Conservation (phyloP, 2,113 vertebrate species). For the Anhinga rufa region DNA sequence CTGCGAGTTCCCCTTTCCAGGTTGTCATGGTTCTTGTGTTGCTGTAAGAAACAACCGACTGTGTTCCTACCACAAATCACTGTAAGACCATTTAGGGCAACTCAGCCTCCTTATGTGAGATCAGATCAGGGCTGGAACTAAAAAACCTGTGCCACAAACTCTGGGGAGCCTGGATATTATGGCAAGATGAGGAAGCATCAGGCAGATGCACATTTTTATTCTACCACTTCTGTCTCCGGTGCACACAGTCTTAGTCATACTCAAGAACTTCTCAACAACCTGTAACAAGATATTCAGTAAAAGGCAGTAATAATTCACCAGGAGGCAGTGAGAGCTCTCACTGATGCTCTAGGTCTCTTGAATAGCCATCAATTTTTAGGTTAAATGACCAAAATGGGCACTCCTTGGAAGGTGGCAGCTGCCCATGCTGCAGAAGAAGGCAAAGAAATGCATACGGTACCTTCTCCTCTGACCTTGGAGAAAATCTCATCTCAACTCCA, state of each 20-base stretch:
- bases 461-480: not conserved
- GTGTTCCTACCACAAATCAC: not conserved
- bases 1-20: conserved; percentile 33
- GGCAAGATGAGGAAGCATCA: not conserved
- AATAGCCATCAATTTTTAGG: not conserved
- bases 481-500: not conserved
- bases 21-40: conserved; percentile 20
- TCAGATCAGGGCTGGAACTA: not conserved
- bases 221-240: not conserved
- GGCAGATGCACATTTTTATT: not conserved
- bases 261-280: not conserved
- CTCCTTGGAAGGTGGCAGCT: not conserved
- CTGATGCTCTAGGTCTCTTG: not conserved
- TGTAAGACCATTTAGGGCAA: not conserved
- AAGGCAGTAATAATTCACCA: not conserved
- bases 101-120: not conserved
- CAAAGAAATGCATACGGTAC: not conserved
- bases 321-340: not conserved
- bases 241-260: not conserved
- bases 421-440: not conserved
- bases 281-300: not conserved
- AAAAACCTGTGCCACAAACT: not conserved
- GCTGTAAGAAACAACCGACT: not conserved
- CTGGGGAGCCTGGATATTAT: not conserved
- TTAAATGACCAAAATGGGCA: not conserved